These are phyloP conservation scores for Sarcophaga rosellei DNA, from an alignment of 2,888 invertebrate species.

Conservation along the genomic window DNA sequence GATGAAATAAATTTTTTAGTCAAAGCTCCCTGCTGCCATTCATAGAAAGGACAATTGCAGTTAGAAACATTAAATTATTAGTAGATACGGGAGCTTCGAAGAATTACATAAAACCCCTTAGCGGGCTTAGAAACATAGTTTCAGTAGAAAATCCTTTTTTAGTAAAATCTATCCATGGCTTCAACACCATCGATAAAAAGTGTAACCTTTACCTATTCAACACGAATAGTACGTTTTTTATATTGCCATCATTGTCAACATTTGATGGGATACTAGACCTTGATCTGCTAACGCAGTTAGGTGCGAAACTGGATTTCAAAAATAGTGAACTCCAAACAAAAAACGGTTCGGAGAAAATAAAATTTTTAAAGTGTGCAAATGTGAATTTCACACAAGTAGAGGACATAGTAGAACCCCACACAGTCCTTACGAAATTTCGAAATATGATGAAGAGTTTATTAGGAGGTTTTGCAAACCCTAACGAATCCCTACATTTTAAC, in stretches of 20 bases:
- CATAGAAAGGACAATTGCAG: too few species aligned
- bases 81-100: slow-evolving; percentile 66
- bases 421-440: slow-evolving; percentile 10
- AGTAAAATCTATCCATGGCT: slow-evolving; percentile 61
- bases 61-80: slow-evolving; percentile 48
- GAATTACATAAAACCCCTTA: slow-evolving; percentile 61
- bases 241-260: too few species aligned
- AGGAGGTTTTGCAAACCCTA: slow-evolving; percentile 46
- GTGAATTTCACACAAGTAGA: slow-evolving; percentile 58
- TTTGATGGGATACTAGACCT: too few species aligned
- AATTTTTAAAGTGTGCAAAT: slow-evolving; percentile 57
- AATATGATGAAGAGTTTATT: slow-evolving; percentile 16
- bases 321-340: slow-evolving; percentile 43
- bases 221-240: slow-evolving; percentile 55
- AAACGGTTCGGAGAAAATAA: slow-evolving; percentile 47
- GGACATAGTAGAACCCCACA: slow-evolving; percentile 44
- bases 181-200: slow-evolving; percentile 59
- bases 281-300: slow-evolving; percentile 53
- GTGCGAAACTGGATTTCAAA: slow-evolving; percentile 61
- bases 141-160: slow-evolving; percentile 45
- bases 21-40: too few species aligned
- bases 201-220: slow-evolving; percentile 57
- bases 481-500: slow-evolving; percentile 43
- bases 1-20: slow-evolving; percentile 60
- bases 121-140: slow-evolving; percentile 33